Evolutionary conservation across 2,113 vertebrate species (phyloP).

Genomic region (Lonchura striata): DNA sequence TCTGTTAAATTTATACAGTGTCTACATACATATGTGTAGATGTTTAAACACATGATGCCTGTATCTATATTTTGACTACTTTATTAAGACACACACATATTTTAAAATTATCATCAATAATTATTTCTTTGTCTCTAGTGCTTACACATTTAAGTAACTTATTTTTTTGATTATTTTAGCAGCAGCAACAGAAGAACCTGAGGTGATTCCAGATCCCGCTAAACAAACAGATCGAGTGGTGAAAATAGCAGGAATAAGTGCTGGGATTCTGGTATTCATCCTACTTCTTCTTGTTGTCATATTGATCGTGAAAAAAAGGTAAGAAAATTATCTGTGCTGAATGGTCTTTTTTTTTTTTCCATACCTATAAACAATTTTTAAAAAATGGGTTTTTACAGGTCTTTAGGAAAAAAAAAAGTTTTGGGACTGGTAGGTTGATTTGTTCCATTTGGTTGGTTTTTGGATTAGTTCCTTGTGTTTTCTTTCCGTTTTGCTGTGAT

Average conservation of each 20-base stretch:
- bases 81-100: not conserved
- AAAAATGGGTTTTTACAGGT: not conserved
- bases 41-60: not conserved
- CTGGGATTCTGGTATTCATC: conserved; percentile 92
- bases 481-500: not conserved
- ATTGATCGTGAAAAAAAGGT: conserved; percentile 97
- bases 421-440: not conserved
- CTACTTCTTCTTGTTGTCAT: conserved; percentile 93
- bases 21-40: not conserved
- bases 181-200: conserved; percentile 96
- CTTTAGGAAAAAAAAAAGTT: not conserved
- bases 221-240: conserved; percentile 96
- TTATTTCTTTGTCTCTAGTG: not conserved
- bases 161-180: conserved; percentile 57
- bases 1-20: not conserved
- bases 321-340: conserved; percentile 54
- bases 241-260: conserved; percentile 97
- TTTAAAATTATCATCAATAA: not conserved
- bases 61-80: not conserved
- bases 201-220: conserved; percentile 94
- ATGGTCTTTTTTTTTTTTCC: not conserved
- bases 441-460: not conserved
- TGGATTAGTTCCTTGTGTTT: not conserved
- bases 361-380: not conserved
- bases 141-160: conserved; percentile 46